A percentile compares a stretch with the other conserved stretches of the same genome.
phyloP scores from a whole-genome alignment of 2,113 vertebrate genomes.

The Dryoscopus gambensis region DNA sequence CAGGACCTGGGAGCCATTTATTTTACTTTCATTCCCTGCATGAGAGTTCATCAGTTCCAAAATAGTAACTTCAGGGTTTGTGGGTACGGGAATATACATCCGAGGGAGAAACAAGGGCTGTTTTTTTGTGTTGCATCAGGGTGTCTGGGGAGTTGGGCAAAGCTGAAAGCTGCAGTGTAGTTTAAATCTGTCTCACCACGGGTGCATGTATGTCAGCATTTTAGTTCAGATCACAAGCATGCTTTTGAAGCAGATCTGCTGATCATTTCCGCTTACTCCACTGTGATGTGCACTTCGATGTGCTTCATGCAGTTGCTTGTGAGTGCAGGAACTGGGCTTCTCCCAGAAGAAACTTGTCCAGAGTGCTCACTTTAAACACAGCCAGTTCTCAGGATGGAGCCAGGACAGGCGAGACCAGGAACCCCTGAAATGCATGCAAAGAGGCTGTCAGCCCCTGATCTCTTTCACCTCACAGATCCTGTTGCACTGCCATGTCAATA shows the following conservation, averaged over 20 bases:
- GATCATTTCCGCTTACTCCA: neutral
- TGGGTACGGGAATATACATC: neutral
- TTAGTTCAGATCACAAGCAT: neutral
- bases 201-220: neutral
- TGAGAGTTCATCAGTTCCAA: neutral
- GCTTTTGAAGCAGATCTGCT: neutral
- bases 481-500: neutral
- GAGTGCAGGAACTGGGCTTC: neutral
- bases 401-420: neutral
- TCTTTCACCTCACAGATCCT: neutral
- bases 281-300: rapidly evolving
- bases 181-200: neutral
- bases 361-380: neutral
- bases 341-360: neutral
- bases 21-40: neutral
- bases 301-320: neutral
- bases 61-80: neutral
- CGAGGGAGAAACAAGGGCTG: neutral
- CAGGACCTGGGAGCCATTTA: constrained; percentile 38
- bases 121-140: neutral
- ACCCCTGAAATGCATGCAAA: neutral
- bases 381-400: neutral
- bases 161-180: neutral
- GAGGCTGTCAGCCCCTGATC: neutral
- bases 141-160: neutral